Conservation (phyloP, 2,797 vertebrate species). For the Balearica regulorum region DNA sequence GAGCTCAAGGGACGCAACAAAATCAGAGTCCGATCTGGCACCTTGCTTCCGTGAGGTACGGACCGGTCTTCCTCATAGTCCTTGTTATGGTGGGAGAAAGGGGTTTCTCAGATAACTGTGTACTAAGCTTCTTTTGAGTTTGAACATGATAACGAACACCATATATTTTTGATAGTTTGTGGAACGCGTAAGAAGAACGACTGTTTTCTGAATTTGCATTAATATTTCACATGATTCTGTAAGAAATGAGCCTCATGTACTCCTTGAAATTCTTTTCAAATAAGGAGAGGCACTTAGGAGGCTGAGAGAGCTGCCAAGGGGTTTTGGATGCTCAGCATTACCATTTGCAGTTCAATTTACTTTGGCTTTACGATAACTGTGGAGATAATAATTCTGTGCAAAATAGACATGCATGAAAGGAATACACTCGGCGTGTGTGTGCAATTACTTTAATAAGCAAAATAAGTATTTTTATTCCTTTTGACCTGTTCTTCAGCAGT, state of each 20-base stretch:
- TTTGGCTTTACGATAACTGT: neutral
- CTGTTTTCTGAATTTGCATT: neutral
- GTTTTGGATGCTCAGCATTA: neutral
- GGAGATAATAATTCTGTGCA: neutral
- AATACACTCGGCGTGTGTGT: neutral
- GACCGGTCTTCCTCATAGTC: neutral
- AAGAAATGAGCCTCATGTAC: neutral
- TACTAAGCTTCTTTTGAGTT: neutral
- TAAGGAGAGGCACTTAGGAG: neutral
- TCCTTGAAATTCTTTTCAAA: neutral
- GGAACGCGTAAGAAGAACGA: neutral
- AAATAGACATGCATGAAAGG: neutral
- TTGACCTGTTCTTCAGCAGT: neutral
- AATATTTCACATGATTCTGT: neutral
- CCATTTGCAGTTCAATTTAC: neutral
- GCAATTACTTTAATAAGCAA: neutral
- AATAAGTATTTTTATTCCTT: neutral
- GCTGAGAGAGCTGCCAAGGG: neutral
- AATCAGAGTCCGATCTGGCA: neutral
- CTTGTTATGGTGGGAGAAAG: neutral
- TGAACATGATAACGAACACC: rapidly evolving
- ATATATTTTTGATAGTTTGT: neutral
- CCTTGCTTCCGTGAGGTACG: neutral
- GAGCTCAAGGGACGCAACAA: neutral
- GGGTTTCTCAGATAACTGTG: neutral